Conservation (phyloP, 2,797 vertebrate genomes). For the Acanthornis magna region DNA sequence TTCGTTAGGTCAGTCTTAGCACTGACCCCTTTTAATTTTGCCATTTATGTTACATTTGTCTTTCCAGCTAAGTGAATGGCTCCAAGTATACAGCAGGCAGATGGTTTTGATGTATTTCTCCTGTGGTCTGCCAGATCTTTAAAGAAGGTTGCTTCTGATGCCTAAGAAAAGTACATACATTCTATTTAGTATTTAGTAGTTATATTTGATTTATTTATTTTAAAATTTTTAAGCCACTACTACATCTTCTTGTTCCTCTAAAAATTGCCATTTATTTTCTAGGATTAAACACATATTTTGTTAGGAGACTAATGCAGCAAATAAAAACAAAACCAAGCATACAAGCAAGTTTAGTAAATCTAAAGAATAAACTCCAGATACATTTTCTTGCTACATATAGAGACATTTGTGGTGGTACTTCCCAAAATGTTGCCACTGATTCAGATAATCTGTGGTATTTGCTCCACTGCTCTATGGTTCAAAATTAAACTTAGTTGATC, state of each 20-base stretch:
- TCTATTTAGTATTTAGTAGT: neutral
- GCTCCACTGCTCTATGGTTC: neutral
- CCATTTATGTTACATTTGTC: neutral
- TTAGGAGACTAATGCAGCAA: neutral
- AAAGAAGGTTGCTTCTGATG: neutral
- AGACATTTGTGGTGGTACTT: neutral
- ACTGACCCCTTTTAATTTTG: neutral
- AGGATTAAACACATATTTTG: neutral
- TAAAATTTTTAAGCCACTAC: neutral
- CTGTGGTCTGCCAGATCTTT: neutral
- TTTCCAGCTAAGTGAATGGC: neutral
- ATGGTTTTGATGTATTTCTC: neutral
- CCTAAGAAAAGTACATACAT: neutral
- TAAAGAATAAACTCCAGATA: neutral
- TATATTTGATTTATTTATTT: neutral
- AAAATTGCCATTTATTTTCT: neutral
- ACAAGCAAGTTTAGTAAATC: neutral
- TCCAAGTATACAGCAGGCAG: neutral
- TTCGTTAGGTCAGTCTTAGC: neutral
- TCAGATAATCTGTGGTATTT: neutral
- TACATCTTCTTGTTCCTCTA: neutral
- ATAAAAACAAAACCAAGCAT: neutral
- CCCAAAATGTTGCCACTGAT: neutral
- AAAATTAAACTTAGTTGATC: neutral
- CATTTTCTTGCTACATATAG: neutral